Evolutionary conservation across 2,113 vertebrate genomes (phyloP), one percentile per base, ranked within the genome.

Genomic region (Sula dactylatra): DNA sequence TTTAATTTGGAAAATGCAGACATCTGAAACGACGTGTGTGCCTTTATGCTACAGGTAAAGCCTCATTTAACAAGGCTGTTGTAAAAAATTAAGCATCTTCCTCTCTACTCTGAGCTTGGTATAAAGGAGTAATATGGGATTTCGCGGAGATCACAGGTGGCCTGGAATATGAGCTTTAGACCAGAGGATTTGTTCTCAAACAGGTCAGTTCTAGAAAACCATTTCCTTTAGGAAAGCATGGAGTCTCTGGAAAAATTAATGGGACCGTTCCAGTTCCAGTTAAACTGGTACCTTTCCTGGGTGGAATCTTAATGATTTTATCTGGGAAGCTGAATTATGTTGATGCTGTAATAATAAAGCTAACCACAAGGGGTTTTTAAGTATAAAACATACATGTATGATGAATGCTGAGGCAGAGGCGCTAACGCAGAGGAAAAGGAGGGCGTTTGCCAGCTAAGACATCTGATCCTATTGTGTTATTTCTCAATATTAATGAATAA

Each of bases 401-500:
- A 8, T 36, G 66, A 84, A 16, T 44, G 47, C 76, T 84, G 82
- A 81, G 64, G 80, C 42, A 93, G 85, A 88, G 38, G 55, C 12
- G 1, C 77, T 64, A 88, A 27, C 24, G 13, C 0, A 19, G 82
- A 58, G 47, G 49, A 84, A 82, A 93, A 89, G 59, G 25, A 78
- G 76, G 77, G 77, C 86, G 64, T 56, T 96, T 77, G 72, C 80
- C 66, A 85, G 77, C 71, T 32, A 72, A 76, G 94, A 92, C 82
- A 83, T 72, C 66, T 56, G 91, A 93, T 90, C 73, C 67, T 69
- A 42, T 78, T 95, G 89, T 84, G 81, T 26, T 92, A 65, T 90
- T 91, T 78, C 89, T 91, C 82, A 90, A 58, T 93, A 88, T 95
- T 84, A 94, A 93, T 86, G 86, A 97, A 64, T 55, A 94, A 90